These are phyloP conservation scores for Platypus cylindrus DNA, from an alignment of 2,888 invertebrate genomes.

Conservation along the genomic window DNA sequence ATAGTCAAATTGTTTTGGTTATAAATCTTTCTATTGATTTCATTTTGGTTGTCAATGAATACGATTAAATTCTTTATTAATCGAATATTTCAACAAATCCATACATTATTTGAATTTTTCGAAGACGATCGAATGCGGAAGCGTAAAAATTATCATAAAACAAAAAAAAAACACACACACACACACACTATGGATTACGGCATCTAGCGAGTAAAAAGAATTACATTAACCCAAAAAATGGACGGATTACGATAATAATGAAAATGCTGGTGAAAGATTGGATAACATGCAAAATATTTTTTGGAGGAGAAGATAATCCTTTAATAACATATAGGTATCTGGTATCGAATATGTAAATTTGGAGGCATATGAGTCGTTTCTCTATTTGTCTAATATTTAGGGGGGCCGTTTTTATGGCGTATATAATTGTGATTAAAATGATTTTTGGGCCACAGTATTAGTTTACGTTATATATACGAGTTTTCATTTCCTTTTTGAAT, in stretches of 20 bases:
- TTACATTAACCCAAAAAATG: conserved; percentile 13
- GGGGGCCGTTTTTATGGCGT: conserved; percentile 9
- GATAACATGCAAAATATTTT: conserved; percentile 1
- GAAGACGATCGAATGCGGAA: conserved; percentile 4
- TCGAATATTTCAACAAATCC: too few relatives aligned
- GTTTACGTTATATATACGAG: too few relatives aligned
- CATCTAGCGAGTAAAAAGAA: conserved; percentile 10
- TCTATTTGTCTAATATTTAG: too few relatives aligned
- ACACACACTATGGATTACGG: conserved; percentile 9
- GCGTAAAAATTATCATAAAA: conserved; percentile 7
- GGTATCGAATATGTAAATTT: too few relatives aligned
- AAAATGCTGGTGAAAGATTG: not conserved
- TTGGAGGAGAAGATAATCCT: conserved; percentile 10
- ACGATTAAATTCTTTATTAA: too few relatives aligned
- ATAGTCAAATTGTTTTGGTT: too few relatives aligned
- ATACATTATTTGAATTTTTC: not conserved
- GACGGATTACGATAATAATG: conserved; percentile 11
- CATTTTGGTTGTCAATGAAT: too few relatives aligned
- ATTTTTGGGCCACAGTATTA: conserved; percentile 6
- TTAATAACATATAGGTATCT: too few relatives aligned
- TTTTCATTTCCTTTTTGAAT: too few relatives aligned
- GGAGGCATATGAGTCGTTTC: too few relatives aligned
- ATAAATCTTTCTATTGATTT: too few relatives aligned
- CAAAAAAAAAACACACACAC: conserved; percentile 3
- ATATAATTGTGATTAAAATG: conserved; percentile 10